Conservation (phyloP, 1,140 invertebrate genomes). For the Mercenaria mercenaria region DNA sequence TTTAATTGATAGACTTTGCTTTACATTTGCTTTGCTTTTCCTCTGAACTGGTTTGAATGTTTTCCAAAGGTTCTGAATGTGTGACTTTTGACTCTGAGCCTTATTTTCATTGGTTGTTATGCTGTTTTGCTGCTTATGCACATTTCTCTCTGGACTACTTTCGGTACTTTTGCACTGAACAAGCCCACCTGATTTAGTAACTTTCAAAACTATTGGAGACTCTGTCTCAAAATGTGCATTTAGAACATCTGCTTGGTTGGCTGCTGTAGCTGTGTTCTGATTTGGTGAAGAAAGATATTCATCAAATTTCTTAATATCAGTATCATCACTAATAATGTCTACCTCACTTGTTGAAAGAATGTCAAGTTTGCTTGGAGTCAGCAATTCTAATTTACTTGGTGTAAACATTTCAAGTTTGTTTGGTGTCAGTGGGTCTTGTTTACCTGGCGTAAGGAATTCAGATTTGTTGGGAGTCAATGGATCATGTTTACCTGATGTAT, state of each 20-base stretch:
- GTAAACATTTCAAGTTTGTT: not conserved
- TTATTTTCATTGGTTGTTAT: not conserved
- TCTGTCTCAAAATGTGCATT: not conserved
- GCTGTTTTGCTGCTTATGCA: not conserved
- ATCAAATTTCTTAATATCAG: not conserved
- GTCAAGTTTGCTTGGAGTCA: not conserved
- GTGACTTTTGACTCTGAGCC: not conserved
- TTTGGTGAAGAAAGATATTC: not conserved
- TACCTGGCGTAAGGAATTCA: not conserved
- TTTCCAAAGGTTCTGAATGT: slow-evolving; percentile 4
- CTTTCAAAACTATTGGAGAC: not conserved
- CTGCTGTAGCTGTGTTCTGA: not conserved
- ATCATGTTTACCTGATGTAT: not conserved
- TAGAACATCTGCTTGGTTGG: no score
- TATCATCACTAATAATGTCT: not conserved
- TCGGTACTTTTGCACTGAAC: not conserved
- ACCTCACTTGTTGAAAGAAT: not conserved
- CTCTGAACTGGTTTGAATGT: not conserved
- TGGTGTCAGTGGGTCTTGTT: not conserved
- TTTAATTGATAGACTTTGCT: not conserved
- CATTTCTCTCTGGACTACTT: not conserved
- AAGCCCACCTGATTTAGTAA: not conserved
- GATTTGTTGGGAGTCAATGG: not conserved
- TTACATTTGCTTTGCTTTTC: not conserved
- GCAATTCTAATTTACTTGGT: not conserved